These are phyloP conservation scores for Eristalis tenax DNA, from an alignment of 2,888 invertebrate genomes.

Conservation along the genomic window DNA sequence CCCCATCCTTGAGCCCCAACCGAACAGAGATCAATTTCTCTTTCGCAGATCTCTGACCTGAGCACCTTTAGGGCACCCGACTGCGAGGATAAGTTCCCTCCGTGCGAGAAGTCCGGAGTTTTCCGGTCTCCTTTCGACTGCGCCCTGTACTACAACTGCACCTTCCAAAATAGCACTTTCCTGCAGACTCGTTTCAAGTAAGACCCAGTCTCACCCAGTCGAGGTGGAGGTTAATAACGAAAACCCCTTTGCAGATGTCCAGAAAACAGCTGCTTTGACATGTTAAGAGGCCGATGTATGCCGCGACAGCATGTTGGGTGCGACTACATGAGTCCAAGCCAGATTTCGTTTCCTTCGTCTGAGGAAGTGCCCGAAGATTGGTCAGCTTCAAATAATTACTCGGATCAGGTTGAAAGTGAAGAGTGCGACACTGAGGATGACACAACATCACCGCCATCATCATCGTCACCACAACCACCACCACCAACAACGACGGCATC, in stretches of 20 bases:
- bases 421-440: not conserved
- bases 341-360: slow-evolving; percentile 28
- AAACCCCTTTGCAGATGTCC: slow-evolving; percentile 75
- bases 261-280: slow-evolving; percentile 75
- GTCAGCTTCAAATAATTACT: slow-evolving; percentile 14
- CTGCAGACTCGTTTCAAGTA: slow-evolving; percentile 79
- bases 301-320: slow-evolving; percentile 74
- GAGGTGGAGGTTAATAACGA: not conserved
- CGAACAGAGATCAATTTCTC: no score
- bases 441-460: not conserved
- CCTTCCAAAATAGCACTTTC: slow-evolving; percentile 77
- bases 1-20: not conserved
- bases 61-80: slow-evolving; percentile 76
- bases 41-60: slow-evolving; percentile 74
- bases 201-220: slow-evolving; percentile 15
- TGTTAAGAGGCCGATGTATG: slow-evolving; percentile 73
- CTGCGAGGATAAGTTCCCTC: slow-evolving; percentile 78
- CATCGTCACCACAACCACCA: not conserved
- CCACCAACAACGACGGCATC: not conserved
- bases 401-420: slow-evolving; percentile 61
- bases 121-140: slow-evolving; percentile 80
- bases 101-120: slow-evolving; percentile 78
- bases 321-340: slow-evolving; percentile 55
- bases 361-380: slow-evolving; percentile 60
- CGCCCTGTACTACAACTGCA: slow-evolving; percentile 81